Evolutionary conservation across 2,113 vertebrate species (phyloP).

Genomic region (Dipodomys spectabilis): DNA sequence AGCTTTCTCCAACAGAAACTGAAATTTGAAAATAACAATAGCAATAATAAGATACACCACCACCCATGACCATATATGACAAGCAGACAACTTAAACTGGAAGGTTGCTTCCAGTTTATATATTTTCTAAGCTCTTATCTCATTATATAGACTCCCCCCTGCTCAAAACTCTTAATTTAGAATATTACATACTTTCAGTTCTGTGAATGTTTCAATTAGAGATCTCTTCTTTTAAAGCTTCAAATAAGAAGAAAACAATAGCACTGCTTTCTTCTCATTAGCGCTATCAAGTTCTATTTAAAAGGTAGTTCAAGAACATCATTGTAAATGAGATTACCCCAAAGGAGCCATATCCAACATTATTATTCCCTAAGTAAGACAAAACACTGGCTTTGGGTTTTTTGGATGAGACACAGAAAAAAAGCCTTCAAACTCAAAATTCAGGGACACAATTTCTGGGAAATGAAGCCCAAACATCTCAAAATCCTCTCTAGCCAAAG

Average conservation of each 20-base stretch:
- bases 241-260: constrained; percentile 45
- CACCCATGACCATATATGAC: constrained; percentile 8
- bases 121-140: constrained; percentile 13
- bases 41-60: constrained; percentile 42
- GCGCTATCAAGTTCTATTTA: constrained; percentile 72
- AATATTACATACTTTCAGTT: constrained; percentile 76
- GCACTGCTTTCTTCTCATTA: constrained; percentile 62
- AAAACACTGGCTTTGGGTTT: constrained; percentile 70
- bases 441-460: constrained; percentile 62
- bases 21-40: constrained; percentile 60
- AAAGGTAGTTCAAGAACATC: constrained; percentile 78
- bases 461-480: constrained; percentile 74
- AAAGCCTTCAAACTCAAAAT: constrained; percentile 72
- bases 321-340: constrained; percentile 83
- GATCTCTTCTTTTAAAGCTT: constrained; percentile 64
- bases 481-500: constrained; percentile 73
- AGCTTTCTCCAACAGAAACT: constrained; percentile 43
- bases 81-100: constrained; percentile 47
- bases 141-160: not conserved
- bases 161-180: constrained; percentile 70
- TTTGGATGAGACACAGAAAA: constrained; percentile 37
- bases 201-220: constrained; percentile 46
- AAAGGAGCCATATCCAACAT: constrained; percentile 71
- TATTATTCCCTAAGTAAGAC: constrained; percentile 63
- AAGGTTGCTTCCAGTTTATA: constrained; percentile 28